Evolutionary conservation across 2,797 vertebrate species (phyloP).

Genomic region (Pteropus rufus): DNA sequence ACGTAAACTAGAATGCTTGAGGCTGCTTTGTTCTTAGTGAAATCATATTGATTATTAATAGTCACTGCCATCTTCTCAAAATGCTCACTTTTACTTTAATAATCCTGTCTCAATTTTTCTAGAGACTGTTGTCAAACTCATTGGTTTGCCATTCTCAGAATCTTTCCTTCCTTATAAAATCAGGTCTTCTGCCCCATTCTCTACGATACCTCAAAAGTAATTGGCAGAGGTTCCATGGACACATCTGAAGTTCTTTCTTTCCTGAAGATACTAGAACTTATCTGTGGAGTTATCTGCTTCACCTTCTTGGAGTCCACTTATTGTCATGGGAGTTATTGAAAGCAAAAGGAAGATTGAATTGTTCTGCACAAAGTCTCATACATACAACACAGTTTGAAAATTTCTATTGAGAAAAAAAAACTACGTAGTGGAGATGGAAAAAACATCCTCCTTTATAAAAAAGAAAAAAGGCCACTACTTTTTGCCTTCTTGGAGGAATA

Average conservation of each 20-base stretch:
- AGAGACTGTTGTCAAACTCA: not conserved
- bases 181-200: not conserved
- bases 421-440: not conserved
- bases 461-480: not conserved
- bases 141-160: not conserved
- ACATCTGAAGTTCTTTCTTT: not conserved
- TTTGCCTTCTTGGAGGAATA: not conserved
- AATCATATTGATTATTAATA: not conserved
- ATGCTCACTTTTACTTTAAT: not conserved
- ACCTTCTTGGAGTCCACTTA: not conserved
- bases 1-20: not conserved
- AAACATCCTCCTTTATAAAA: not conserved
- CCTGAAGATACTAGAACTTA: not conserved
- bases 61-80: not conserved
- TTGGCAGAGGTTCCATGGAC: not conserved
- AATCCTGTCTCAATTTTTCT: not conserved
- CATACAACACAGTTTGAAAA: not conserved
- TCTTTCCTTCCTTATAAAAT: not conserved
- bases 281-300: not conserved
- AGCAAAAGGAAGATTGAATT: constrained; percentile 24
- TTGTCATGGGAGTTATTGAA: not conserved
- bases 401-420: not conserved
- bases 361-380: not conserved
- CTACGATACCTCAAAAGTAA: not conserved
- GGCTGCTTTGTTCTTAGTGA: not conserved